A percentile compares a stretch with the other conserved stretches of the same genome.
These are phyloP conservation scores for Taphrorychus bicolor DNA, from an alignment of 2,888 invertebrate genomes.

Conservation along the genomic window DNA sequence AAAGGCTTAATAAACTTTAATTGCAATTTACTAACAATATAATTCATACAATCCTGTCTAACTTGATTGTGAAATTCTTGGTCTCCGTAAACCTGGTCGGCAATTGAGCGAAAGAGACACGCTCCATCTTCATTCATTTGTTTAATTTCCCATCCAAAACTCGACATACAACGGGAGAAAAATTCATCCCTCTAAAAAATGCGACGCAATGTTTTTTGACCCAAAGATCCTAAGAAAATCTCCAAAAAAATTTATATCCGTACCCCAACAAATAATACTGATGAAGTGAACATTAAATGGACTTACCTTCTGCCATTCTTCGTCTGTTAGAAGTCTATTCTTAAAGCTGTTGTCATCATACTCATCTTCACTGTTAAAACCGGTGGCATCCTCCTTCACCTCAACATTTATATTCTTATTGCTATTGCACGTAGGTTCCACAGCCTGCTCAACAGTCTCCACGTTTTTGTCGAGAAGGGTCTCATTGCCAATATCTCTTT, in stretches of 20 bases:
- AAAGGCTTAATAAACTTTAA: too few species aligned
- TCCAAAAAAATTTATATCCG: too few species aligned
- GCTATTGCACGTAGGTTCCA: constrained; percentile 51
- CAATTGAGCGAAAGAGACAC: constrained; percentile 86
- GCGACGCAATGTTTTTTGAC: constrained; percentile 2
- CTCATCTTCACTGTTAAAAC: constrained; percentile 60
- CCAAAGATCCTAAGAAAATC: not conserved
- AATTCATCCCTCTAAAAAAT: constrained; percentile 54
- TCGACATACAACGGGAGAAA: constrained; percentile 64
- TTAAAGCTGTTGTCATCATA: constrained; percentile 53
- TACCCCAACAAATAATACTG: not conserved
- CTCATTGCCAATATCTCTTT: constrained; percentile 53
- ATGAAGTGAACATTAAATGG: too few species aligned
- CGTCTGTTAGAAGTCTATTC: constrained; percentile 54
- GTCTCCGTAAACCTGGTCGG: constrained; percentile 89
- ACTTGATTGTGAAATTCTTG: constrained; percentile 88
- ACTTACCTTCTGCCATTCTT: constrained; percentile 58
- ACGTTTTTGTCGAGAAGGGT: constrained; percentile 49
- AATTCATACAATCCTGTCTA: constrained; percentile 86
- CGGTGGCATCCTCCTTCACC: constrained; percentile 57
- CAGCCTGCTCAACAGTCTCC: constrained; percentile 47
- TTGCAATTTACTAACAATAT: constrained; percentile 76
- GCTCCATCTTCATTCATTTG: constrained; percentile 89
- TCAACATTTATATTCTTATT: constrained; percentile 45
- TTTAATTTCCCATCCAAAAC: constrained; percentile 79